A percentile compares a stretch with the other conserved stretches of the same genome.
These are phyloP conservation scores for Gortyna flavago DNA, from an alignment of 2,888 invertebrate genomes.

Conservation along the genomic window DNA sequence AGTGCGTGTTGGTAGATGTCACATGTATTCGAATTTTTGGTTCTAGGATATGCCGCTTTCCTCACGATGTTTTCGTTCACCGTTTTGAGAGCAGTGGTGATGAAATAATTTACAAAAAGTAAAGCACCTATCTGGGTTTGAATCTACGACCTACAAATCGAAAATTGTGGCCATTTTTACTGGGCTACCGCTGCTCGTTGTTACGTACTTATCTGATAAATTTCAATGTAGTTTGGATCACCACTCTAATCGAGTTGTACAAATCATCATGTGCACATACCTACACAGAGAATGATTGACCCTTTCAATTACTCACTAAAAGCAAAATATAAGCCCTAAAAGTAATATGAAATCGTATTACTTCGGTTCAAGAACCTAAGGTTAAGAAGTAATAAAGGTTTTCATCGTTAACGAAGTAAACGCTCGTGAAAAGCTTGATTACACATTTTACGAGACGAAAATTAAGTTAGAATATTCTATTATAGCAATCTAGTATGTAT, in stretches of 20 bases:
- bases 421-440: constrained; percentile 36
- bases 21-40: neutral
- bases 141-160: neutral
- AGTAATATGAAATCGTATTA: constrained; percentile 32
- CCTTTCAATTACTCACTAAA: constrained; percentile 13
- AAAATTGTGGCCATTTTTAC: neutral
- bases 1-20: neutral
- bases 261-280: neutral
- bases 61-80: no score
- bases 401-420: constrained; percentile 50
- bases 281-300: neutral
- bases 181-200: neutral
- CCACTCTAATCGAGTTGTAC: neutral
- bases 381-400: constrained; percentile 46
- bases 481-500: constrained; percentile 17
- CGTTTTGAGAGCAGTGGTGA: no score
- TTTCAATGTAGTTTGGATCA: neutral
- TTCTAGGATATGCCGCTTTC: no score
- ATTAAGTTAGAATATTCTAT: constrained; percentile 45
- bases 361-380: constrained; percentile 15
- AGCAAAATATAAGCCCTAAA: constrained; percentile 27
- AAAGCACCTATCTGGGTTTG: neutral
- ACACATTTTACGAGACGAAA: constrained; percentile 51
- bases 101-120: neutral
- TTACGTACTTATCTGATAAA: neutral